phyloP scores from a whole-genome alignment of 2,113 vertebrate species.

The Pachycephala philippinensis region DNA sequence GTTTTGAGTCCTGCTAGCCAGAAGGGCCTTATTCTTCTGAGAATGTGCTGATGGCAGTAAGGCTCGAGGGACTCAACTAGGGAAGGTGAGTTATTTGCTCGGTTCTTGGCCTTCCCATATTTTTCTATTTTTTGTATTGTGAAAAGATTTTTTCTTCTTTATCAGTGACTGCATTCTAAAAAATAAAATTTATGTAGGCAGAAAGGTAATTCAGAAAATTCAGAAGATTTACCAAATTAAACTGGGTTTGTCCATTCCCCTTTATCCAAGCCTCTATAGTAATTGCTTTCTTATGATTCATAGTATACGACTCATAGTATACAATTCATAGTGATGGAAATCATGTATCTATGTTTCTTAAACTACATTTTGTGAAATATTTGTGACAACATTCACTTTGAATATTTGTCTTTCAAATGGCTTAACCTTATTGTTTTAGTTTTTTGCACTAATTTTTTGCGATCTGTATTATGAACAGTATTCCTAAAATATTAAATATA shows the following conservation, averaged over 20 bases:
- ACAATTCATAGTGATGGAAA: neutral
- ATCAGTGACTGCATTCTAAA: neutral
- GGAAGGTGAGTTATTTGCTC: neutral
- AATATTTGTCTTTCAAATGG: neutral
- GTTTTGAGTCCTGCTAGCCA: neutral
- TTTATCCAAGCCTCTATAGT: neutral
- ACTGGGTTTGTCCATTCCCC: neutral
- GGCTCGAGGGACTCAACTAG: neutral
- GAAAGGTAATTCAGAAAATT: neutral
- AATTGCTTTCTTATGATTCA: neutral
- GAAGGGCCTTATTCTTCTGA: neutral
- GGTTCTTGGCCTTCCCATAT: neutral
- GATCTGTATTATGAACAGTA: neutral
- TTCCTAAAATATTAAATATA: neutral
- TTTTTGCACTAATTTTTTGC: neutral
- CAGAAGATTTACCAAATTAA: neutral
- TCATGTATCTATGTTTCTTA: neutral
- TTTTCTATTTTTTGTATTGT: neutral
- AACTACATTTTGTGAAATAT: neutral
- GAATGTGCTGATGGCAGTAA: neutral
- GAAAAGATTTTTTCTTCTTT: neutral
- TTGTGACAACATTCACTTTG: neutral
- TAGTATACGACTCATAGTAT: neutral
- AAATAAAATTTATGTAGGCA: neutral
- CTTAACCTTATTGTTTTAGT: neutral